Evolutionary conservation across 2,797 vertebrate species (phyloP), one percentile per base, ranked within the genome.

Genomic region (Hypotaenidia okinawae): DNA sequence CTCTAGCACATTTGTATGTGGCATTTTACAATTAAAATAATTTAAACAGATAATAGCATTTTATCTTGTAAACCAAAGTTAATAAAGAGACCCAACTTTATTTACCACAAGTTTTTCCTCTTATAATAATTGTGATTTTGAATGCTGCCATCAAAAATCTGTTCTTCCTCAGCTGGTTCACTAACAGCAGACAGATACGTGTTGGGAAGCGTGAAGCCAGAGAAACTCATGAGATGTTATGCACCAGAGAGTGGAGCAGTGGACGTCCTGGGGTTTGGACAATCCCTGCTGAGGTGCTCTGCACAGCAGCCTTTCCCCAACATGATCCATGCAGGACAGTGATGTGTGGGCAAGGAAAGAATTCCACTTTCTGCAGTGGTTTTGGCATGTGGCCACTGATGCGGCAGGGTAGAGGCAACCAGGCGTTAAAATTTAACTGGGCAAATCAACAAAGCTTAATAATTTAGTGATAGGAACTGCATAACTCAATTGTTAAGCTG

Each of bases 261-360:
- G 47, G 21, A 23, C 0, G 0, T 69, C 37, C 32, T 74, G 58
- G 63, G 49, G 17, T 90, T 61, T 73, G 73, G 72, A 27, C 39
- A 64, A 1, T 37, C 21, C 28, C 41, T 55, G 4, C 14, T 6
- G 19, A 27, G 49, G 24, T 61, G 32, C 28, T 66, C 32, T 8
- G 43, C 16, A 28, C 28, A 45, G 41, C 57, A n/a, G 11, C 9
- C 41, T 54, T 61, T 73, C 57, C 68, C 41, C 33, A 45, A 68
- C 45, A 4, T 4, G 35, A 79, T n/a, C 59, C 47, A 8, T 3
- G 3, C 35, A 27, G 43, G 3, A 8, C 27, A n/a, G 59, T 49
- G 33, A 30, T 0, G 0, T 33, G 1, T 3, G 39, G 54, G n/a
- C 59, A 64, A 57, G 47, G n/a, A 4, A 55, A 52, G 52, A 28